A percentile compares a stretch with the other conserved stretches of the same genome.
phyloP scores from a whole-genome alignment of 2,888 invertebrate species.

The Lampropteryx suffumata region DNA sequence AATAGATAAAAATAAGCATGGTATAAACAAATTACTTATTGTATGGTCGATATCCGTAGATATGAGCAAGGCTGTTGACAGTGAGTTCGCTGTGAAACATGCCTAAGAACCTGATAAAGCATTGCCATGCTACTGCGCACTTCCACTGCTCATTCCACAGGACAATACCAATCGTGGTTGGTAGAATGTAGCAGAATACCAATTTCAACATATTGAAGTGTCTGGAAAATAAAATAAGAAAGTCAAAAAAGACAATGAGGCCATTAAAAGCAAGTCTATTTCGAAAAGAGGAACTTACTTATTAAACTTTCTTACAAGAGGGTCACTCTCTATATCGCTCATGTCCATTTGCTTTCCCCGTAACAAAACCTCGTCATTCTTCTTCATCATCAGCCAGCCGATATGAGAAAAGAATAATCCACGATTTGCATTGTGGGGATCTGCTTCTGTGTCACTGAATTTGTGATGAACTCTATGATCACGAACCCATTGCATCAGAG shows the following conservation, averaged over 20 bases:
- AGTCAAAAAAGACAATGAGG: too few species aligned
- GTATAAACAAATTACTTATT: slow-evolving; percentile 63
- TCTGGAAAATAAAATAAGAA: too few species aligned
- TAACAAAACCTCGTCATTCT: slow-evolving; percentile 89
- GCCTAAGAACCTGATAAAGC: slow-evolving; percentile 88
- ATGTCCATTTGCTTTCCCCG: slow-evolving; percentile 90
- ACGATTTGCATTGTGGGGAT: slow-evolving; percentile 91
- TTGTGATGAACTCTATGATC: slow-evolving; percentile 91
- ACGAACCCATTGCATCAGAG: slow-evolving; percentile 83
- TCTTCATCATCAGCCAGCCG: slow-evolving; percentile 92
- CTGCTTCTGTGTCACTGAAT: slow-evolving; percentile 92
- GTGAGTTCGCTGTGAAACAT: slow-evolving; percentile 93
- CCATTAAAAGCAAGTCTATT: background rate
- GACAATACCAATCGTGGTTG: slow-evolving; percentile 86
- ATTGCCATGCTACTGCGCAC: slow-evolving; percentile 87
- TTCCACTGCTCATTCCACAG: slow-evolving; percentile 88
- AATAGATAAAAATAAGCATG: background rate
- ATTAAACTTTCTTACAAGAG: slow-evolving; percentile 88
- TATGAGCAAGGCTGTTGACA: slow-evolving; percentile 93
- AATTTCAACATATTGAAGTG: slow-evolving; percentile 87
- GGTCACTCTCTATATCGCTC: slow-evolving; percentile 88
- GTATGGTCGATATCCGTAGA: slow-evolving; percentile 83
- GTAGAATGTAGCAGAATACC: slow-evolving; percentile 88
- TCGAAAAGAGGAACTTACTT: slow-evolving; percentile 76
- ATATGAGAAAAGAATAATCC: slow-evolving; percentile 96